These are phyloP conservation scores for Pollenia griseotomentosa DNA, from an alignment of 2,888 invertebrate species.

Conservation along the genomic window DNA sequence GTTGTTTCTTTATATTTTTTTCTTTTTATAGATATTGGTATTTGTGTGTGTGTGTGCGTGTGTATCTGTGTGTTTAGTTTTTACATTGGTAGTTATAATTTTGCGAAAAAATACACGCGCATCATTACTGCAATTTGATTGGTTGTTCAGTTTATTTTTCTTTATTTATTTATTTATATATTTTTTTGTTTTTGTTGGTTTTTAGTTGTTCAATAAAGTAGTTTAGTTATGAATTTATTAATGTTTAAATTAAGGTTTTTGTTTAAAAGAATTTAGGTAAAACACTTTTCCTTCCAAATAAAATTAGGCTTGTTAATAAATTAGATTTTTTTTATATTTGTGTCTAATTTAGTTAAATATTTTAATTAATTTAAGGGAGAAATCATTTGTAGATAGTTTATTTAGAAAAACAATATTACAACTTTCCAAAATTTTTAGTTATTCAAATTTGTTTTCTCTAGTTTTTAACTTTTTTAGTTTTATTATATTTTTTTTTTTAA, in stretches of 20 bases:
- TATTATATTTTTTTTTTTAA: background rate
- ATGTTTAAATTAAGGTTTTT: constrained; percentile 25
- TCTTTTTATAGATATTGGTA: constrained; percentile 34
- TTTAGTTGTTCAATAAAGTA: background rate
- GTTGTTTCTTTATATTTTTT: constrained; percentile 44
- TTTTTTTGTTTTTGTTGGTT: constrained; percentile 30
- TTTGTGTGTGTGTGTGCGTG: background rate
- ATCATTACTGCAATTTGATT: constrained; percentile 73
- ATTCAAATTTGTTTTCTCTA: background rate
- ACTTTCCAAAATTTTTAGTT: no score
- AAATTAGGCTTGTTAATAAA: no score
- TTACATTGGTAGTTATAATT: constrained; percentile 70
- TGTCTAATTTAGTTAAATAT: no score
- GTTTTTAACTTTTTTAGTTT: background rate
- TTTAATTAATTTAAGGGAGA: no score
- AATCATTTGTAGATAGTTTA: no score
- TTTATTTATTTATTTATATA: constrained; percentile 47
- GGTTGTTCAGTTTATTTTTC: constrained; percentile 64
- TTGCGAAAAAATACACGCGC: constrained; percentile 72
- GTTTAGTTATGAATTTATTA: constrained; percentile 21
- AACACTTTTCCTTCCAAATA: background rate
- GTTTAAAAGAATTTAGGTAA: constrained; percentile 10
- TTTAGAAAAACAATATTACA: no score
- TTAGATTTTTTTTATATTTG: no score
- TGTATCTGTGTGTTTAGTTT: constrained; percentile 51